These are phyloP conservation scores for Indicator indicator DNA, from an alignment of 2,113 vertebrate genomes.

Conservation along the genomic window DNA sequence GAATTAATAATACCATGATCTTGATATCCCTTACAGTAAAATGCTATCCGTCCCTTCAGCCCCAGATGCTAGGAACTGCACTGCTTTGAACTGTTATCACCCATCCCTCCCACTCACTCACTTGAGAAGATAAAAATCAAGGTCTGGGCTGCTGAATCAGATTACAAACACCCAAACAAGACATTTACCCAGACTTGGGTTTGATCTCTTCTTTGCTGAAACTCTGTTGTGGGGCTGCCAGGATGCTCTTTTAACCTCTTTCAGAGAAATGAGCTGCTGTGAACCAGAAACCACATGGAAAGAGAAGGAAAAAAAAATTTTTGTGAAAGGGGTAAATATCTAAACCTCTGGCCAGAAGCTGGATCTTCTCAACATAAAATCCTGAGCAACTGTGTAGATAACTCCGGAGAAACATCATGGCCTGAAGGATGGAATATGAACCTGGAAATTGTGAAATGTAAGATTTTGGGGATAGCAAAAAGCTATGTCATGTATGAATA, in stretches of 20 bases:
- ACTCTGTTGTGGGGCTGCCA: not conserved
- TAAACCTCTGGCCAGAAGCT: not conserved
- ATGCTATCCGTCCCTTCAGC: not conserved
- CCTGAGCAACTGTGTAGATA: not conserved
- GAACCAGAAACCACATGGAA: not conserved
- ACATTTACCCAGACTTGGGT: not conserved
- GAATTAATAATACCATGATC: not conserved
- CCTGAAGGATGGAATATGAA: not conserved
- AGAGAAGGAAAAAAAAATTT: not conserved
- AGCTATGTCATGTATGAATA: not conserved
- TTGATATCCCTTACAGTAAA: not conserved
- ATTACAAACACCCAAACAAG: conserved; percentile 25
- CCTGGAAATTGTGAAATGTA: not conserved
- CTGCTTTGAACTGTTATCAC: conserved; percentile 29
- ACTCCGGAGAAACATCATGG: not conserved
- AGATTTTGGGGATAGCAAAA: not conserved
- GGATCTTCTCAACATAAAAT: not conserved
- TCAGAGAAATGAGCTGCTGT: not conserved
- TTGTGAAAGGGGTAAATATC: not conserved
- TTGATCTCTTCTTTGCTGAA: not conserved
- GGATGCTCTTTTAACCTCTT: not conserved
- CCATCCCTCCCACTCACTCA: not conserved
- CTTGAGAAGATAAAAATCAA: conserved; percentile 33
- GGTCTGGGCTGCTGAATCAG: conserved; percentile 35
- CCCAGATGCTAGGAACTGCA: not conserved